These are phyloP conservation scores for Pseudopipra pipra DNA, from an alignment of 2,113 vertebrate species.

Conservation along the genomic window DNA sequence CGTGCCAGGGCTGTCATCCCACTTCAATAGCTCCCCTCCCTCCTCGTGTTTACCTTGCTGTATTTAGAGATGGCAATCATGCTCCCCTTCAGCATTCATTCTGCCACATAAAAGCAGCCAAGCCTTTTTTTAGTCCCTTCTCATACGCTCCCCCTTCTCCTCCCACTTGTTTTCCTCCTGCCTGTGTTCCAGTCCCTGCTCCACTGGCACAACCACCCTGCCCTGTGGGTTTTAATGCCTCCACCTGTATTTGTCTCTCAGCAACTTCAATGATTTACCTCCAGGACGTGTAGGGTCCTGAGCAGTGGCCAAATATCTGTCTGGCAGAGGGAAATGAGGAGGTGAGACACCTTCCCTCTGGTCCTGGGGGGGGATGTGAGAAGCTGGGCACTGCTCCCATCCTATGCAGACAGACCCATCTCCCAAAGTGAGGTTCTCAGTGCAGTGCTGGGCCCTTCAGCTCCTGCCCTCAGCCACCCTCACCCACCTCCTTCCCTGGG, in stretches of 20 bases:
- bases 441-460: background rate
- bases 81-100: slow-evolving; percentile 32
- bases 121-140: slow-evolving; percentile 4
- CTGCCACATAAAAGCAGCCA: slow-evolving; percentile 26
- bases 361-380: background rate
- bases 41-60: slow-evolving; percentile 33
- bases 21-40: slow-evolving; percentile 46
- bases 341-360: background rate
- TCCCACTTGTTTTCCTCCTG: slow-evolving; percentile 25
- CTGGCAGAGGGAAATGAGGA: background rate
- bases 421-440: background rate
- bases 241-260: background rate
- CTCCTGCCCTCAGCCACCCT: background rate
- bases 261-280: background rate
- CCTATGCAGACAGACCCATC: background rate
- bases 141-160: background rate
- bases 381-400: background rate
- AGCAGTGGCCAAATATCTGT: background rate
- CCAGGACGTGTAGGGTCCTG: background rate
- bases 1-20: slow-evolving; percentile 42
- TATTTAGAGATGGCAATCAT: slow-evolving; percentile 48
- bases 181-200: background rate
- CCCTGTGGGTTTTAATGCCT: background rate
- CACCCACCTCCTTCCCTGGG: background rate
- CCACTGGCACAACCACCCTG: background rate